phyloP scores from a whole-genome alignment of 2,113 vertebrate genomes.

The Pan paniscus region DNA sequence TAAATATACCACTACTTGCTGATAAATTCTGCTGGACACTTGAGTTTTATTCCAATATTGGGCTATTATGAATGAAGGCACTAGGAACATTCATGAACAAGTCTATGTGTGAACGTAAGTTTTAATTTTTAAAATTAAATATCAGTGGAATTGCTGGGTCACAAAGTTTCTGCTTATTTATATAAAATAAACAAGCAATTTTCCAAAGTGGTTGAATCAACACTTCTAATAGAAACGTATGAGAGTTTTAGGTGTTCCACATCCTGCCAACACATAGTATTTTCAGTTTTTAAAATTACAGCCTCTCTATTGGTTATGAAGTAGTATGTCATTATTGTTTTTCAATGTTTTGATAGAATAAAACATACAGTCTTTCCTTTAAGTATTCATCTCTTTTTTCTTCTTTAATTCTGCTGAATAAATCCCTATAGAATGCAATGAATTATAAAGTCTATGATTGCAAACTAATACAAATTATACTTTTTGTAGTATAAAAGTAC shows the following conservation, averaged over 20 bases:
- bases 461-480: neutral
- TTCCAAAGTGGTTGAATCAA: neutral
- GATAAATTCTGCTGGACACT: neutral
- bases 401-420: neutral
- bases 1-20: neutral
- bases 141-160: neutral
- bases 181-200: neutral
- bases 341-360: neutral
- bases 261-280: neutral
- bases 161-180: neutral
- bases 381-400: neutral
- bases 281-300: neutral
- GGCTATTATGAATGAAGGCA: neutral
- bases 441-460: neutral
- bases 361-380: neutral
- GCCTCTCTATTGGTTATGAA: neutral
- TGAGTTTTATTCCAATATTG: neutral
- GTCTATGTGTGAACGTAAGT: neutral
- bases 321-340: neutral
- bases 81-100: neutral
- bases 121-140: conserved; percentile 25
- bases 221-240: neutral
- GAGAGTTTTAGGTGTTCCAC: neutral
- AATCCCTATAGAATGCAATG: neutral
- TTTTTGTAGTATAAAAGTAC: neutral